phyloP scores from a whole-genome alignment of 2,888 invertebrate species.

The Leucophenga maculata region DNA sequence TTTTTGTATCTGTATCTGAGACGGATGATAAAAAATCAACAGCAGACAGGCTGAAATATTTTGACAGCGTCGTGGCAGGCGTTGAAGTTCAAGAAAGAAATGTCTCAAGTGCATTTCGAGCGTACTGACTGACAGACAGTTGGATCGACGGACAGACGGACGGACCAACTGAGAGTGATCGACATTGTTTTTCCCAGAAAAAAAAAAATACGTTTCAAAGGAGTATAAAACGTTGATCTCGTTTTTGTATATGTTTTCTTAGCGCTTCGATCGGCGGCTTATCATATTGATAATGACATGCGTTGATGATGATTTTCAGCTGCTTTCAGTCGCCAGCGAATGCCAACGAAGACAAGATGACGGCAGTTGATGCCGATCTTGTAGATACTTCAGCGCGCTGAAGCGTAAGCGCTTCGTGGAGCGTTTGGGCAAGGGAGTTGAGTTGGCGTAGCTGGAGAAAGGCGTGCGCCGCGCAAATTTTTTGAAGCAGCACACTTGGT shows the following conservation, averaged over 20 bases:
- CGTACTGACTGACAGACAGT: neutral
- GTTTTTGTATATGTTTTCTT: neutral
- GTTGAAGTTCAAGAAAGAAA: constrained; percentile 63
- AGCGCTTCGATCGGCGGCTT: constrained; percentile 39
- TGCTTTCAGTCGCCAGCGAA: neutral
- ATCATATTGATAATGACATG: constrained; percentile 51
- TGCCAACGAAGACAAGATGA: neutral
- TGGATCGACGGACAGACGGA: constrained; percentile 1
- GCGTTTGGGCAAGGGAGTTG: no score
- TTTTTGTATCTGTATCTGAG: neutral
- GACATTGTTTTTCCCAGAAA: constrained; percentile 23
- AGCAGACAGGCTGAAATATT: constrained; percentile 51
- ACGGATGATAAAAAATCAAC: constrained; percentile 11
- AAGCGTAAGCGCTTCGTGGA: no score
- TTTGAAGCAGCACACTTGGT: no score
- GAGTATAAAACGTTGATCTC: constrained; percentile 7
- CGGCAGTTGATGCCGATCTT: neutral
- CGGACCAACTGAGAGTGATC: neutral
- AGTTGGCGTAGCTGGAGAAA: no score
- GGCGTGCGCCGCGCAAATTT: no score
- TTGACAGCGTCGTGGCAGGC: constrained; percentile 62
- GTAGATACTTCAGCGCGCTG: neutral
- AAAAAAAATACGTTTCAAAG: neutral
- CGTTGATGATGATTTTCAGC: constrained; percentile 26
- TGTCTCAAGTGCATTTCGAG: constrained; percentile 60